Evolutionary conservation across 2,888 invertebrate species (phyloP), one percentile per base, ranked within the genome.

Genomic region (Apoderus coryli): DNA sequence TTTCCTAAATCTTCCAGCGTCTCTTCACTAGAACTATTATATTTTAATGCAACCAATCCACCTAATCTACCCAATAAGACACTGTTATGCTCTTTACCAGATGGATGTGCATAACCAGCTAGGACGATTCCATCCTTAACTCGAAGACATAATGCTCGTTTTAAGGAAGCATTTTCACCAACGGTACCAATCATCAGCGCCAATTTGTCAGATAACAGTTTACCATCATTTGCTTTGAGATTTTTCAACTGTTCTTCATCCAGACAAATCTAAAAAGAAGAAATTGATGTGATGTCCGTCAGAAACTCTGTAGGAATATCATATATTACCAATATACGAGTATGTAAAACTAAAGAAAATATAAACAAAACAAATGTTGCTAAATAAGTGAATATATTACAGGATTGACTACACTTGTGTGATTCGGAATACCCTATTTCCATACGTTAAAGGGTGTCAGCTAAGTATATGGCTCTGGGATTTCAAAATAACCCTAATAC

Each of bases 161-260:
- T 67, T 4, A 89, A 58, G 2, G 69, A 61, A 23, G 93, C 81
- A 59, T 95, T 95, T 60, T 95, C 95, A 1, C 93, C 92, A 4
- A 95, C 68, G 31, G 68, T 69, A 3, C 92, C 92, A 45, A 95
- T 88, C 31, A 79, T 68, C 34, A 90, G 56, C 0, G 89, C 92
- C 31, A 88, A 60, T 43, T 78, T 67, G 60, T 95, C 90, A 1
- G 72, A 72, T 9, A 93, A 56, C 2, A 69, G 67, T 52, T 79
- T 80, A 1, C 78, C 79, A 46, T 74, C 72, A 4, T 61, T 49
- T 0, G 65, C 56, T 23, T 61, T 57, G n/a, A 86, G 55, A 39
- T 65, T 64, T 43, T 69, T 73, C 16, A 85, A 52, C 32, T 73
- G 69, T 29, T 80, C 78, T 10, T 68, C 55, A 48, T 77, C 73